Evolutionary conservation across 30 jellyfish, hydroid and myxozoan genomes (phyloP).

Genomic region (Catostylus mosaicus): DNA sequence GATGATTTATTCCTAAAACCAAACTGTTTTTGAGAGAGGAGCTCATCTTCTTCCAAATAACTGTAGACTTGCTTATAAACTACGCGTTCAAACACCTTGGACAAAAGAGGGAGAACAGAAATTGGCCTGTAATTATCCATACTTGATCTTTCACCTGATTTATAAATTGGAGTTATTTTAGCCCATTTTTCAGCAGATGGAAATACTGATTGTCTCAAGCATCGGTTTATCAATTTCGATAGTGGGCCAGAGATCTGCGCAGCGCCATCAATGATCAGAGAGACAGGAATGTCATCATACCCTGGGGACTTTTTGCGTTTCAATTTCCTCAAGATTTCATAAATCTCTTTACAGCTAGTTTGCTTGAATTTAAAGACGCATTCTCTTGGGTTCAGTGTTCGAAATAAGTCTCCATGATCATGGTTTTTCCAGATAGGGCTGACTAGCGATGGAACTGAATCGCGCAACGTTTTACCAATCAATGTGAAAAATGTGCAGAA

Average conservation of each 20-base stretch:
- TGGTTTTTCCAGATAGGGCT: conserved; percentile 52
- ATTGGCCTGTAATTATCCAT: too few relatives aligned
- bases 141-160: neutral
- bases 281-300: conserved; percentile 31
- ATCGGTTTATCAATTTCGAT: conserved; percentile 27
- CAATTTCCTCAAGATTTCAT: neutral
- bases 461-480: conserved; percentile 46
- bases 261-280: conserved; percentile 45
- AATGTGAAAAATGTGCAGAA: conserved; percentile 44
- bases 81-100: too few relatives aligned
- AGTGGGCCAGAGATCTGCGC: conserved; percentile 44
- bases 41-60: too few relatives aligned
- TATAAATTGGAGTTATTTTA: too few relatives aligned
- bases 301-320: conserved; percentile 46
- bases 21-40: too few relatives aligned
- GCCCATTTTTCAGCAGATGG: conserved; percentile 40
- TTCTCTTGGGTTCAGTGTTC: conserved; percentile 50
- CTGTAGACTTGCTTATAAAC: too few relatives aligned
- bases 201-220: conserved; percentile 27
- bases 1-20: too few relatives aligned
- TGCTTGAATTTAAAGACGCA: conserved; percentile 16
- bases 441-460: conserved; percentile 37
- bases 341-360: neutral
- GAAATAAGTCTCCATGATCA: conserved; percentile 35
- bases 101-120: too few relatives aligned